Evolutionary conservation across 2,797 vertebrate genomes (phyloP).

Genomic region (Scyliorhinus canicula): DNA sequence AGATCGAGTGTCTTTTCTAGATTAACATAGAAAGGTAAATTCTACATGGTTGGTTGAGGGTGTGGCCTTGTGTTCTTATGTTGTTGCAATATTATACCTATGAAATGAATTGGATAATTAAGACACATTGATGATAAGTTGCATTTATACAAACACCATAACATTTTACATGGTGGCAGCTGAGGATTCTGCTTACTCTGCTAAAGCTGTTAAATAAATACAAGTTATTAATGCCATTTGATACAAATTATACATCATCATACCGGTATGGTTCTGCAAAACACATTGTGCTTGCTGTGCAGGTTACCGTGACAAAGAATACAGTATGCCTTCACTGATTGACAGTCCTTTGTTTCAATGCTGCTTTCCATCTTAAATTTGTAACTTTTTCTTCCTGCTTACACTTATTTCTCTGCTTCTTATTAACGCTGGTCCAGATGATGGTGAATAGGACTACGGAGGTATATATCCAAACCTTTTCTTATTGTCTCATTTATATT

Average conservation of each 20-base stretch:
- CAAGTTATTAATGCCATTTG: background rate
- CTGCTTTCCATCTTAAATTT: slow-evolving; percentile 5
- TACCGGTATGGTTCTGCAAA: background rate
- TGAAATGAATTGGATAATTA: background rate
- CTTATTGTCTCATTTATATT: background rate
- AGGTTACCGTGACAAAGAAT: background rate
- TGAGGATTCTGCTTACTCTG: background rate
- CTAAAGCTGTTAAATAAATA: background rate
- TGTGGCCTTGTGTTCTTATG: background rate
- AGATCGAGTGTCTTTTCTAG: background rate
- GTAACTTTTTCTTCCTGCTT: slow-evolving; percentile 34
- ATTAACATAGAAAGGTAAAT: background rate
- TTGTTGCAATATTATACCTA: background rate
- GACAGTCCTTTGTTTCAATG: background rate
- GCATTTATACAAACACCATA: background rate
- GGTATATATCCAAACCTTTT: slow-evolving; percentile 66
- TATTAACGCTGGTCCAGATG: slow-evolving; percentile 86
- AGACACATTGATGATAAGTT: background rate
- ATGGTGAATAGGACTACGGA: slow-evolving; percentile 99
- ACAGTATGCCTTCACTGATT: background rate
- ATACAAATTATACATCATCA: background rate
- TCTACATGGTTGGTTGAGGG: background rate
- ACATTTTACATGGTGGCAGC: too few species aligned
- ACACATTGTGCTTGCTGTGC: background rate
- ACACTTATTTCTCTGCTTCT: slow-evolving; percentile 71